A percentile compares a stretch with the other conserved stretches of the same genome.
These are phyloP conservation scores for Mormyrops attenuatus DNA, from an alignment of 2,797 vertebrate species.

Conservation along the genomic window DNA sequence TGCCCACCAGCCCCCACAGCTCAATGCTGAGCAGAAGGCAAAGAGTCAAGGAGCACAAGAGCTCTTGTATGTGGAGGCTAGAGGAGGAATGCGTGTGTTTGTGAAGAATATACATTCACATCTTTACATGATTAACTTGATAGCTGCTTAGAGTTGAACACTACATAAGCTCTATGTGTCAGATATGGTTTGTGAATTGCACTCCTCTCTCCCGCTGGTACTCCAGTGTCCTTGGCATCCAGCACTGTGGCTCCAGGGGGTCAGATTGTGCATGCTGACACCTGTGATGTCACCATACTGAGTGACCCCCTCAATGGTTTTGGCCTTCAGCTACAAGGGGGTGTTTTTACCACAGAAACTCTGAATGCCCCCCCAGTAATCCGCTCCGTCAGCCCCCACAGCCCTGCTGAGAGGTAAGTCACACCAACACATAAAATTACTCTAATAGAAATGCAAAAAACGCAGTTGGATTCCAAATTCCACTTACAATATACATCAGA, in stretches of 20 bases:
- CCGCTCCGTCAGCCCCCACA: slow-evolving; percentile 92
- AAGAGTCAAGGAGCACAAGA: slow-evolving; percentile 86
- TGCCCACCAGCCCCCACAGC: slow-evolving; percentile 80
- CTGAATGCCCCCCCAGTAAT: slow-evolving; percentile 87
- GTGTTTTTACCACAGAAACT: slow-evolving; percentile 91
- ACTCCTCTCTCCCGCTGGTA: slow-evolving; percentile 23
- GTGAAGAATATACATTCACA: neutral
- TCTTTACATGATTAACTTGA: neutral
- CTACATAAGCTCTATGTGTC: neutral
- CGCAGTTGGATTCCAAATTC: neutral
- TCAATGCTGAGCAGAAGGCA: slow-evolving; percentile 74
- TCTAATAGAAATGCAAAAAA: neutral
- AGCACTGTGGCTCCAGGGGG: slow-evolving; percentile 89
- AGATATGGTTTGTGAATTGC: neutral
- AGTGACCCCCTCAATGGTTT: slow-evolving; percentile 90
- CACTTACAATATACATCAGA: neutral
- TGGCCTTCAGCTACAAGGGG: slow-evolving; percentile 93
- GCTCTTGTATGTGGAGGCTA: slow-evolving; percentile 69
- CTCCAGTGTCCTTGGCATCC: slow-evolving; percentile 80
- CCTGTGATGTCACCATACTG: slow-evolving; percentile 76
- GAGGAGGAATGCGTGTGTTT: neutral
- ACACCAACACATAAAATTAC: neutral
- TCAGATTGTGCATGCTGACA: slow-evolving; percentile 90
- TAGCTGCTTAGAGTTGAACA: neutral
- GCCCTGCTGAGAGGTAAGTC: slow-evolving; percentile 89